A percentile compares a stretch with the other conserved stretches of the same genome.
These are phyloP conservation scores for Cyprinodon variegatus DNA, from an alignment of 2,113 vertebrate species.

Conservation along the genomic window DNA sequence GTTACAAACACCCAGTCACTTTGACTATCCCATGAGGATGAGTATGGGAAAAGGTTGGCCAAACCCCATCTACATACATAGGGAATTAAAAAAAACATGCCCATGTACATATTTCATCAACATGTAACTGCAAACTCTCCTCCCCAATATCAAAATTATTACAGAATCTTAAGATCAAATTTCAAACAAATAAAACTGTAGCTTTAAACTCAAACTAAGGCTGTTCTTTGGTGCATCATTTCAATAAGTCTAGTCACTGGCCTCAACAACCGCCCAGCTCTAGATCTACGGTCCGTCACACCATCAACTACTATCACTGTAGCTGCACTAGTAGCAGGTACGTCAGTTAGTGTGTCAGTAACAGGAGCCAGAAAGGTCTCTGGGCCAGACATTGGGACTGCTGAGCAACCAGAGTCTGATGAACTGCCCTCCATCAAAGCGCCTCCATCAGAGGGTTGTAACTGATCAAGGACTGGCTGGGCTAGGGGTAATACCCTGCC, in stretches of 20 bases:
- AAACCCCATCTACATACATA: neutral
- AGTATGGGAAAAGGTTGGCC: conserved; percentile 1
- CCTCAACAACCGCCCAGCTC: neutral
- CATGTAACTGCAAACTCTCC: neutral
- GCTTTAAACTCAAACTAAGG: neutral
- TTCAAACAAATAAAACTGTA: neutral
- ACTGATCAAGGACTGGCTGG: neutral
- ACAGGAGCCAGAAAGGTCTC: neutral
- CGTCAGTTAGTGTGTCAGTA: neutral
- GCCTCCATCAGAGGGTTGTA: neutral
- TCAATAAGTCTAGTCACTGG: conserved; percentile 4
- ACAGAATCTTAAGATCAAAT: neutral
- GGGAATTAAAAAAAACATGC: neutral
- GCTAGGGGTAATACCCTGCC: neutral
- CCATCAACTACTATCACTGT: neutral
- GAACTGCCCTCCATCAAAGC: neutral
- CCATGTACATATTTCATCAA: neutral
- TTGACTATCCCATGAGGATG: neutral
- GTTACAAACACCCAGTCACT: neutral
- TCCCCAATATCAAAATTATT: neutral
- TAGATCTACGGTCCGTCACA: neutral
- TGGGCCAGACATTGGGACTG: neutral
- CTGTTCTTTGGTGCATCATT: conserved; percentile 1
- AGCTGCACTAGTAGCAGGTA: neutral
- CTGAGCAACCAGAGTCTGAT: neutral